Conservation (phyloP, 2,888 invertebrate species). For the Venusia cambrica region DNA sequence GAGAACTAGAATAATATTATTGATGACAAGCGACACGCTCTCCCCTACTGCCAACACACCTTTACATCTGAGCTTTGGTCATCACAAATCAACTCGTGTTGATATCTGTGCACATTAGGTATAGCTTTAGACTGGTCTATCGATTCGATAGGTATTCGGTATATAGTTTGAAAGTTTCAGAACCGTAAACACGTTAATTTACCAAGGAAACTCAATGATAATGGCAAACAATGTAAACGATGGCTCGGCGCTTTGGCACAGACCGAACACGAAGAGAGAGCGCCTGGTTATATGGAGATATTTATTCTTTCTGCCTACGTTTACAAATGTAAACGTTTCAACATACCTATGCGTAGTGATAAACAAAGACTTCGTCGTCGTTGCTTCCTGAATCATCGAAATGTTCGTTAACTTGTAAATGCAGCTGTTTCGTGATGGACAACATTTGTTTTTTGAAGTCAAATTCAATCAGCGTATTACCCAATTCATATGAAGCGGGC, state of each 20-base stretch:
- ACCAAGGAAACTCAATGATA: conserved; percentile 40
- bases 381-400: conserved; percentile 17
- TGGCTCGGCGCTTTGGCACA: conserved; percentile 36
- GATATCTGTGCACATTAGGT: no score
- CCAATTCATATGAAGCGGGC: neutral
- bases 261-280: conserved; percentile 54
- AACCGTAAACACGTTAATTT: conserved; percentile 6
- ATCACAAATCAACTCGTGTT: neutral
- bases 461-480: no score
- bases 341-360: conserved; percentile 13
- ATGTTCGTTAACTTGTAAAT: conserved; percentile 7
- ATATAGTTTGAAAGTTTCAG: no score
- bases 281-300: conserved; percentile 7
- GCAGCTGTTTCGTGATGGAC: conserved; percentile 15
- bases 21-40: conserved; percentile 49
- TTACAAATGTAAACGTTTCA: conserved; percentile 14
- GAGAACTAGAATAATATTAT: conserved; percentile 61
- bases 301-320: conserved; percentile 15
- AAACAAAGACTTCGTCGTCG: conserved; percentile 22
- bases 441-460: no score
- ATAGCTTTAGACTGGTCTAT: no score
- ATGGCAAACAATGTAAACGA: conserved; percentile 59
- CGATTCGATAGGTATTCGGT: no score
- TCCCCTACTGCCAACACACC: conserved; percentile 31
- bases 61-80: neutral